These are phyloP conservation scores for Gryon sp. DNA, from an alignment of 1,140 invertebrate species.

Conservation along the genomic window DNA sequence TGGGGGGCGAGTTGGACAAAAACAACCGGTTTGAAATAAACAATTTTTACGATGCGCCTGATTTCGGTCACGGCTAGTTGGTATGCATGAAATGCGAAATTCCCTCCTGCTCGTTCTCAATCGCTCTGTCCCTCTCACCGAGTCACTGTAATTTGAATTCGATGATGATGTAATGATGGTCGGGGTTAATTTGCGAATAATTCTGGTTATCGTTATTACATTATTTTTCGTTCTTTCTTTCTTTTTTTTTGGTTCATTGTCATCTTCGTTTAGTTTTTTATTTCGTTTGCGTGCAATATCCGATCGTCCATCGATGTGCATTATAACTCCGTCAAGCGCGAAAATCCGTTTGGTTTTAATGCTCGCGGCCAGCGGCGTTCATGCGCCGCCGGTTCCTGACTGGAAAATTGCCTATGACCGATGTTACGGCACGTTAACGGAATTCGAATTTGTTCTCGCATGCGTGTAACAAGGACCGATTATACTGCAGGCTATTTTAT, in stretches of 20 bases:
- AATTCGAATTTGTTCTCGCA: slow-evolving; percentile 64
- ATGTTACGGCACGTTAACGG: slow-evolving; percentile 62
- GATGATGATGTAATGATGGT: slow-evolving; percentile 13
- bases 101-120: too few relatives aligned
- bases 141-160: slow-evolving; percentile 18
- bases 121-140: too few relatives aligned
- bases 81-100: slow-evolving; percentile 9
- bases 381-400: slow-evolving; percentile 63
- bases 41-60: slow-evolving; percentile 5
- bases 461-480: slow-evolving; percentile 49
- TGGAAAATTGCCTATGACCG: slow-evolving; percentile 65
- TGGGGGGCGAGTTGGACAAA: background rate
- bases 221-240: slow-evolving; percentile 3
- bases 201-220: slow-evolving; percentile 2
- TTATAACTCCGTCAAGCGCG: slow-evolving; percentile 60
- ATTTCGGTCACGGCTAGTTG: background rate
- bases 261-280: too few relatives aligned
- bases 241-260: too few relatives aligned
- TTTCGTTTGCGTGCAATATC: slow-evolving; percentile 21
- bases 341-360: slow-evolving; percentile 62
- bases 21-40: slow-evolving; percentile 5
- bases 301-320: slow-evolving; percentile 21
- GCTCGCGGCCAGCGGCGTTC: slow-evolving; percentile 57
- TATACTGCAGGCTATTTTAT: slow-evolving; percentile 50
- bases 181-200: slow-evolving; percentile 17